These are phyloP conservation scores for Trachelus troglodyta DNA, from an alignment of 2,888 invertebrate species.

Conservation along the genomic window DNA sequence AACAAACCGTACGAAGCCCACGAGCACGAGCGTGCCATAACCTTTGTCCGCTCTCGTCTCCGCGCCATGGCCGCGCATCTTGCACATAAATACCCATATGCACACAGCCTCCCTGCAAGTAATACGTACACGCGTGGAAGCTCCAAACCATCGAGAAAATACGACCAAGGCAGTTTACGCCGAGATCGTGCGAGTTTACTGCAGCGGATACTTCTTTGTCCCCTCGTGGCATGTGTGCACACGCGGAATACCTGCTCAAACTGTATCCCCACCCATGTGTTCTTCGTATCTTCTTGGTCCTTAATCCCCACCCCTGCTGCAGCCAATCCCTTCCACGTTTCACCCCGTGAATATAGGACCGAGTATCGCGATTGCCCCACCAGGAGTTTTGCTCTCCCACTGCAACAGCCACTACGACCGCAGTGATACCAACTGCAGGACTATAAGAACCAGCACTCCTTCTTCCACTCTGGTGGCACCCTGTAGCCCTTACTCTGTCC, in stretches of 20 bases:
- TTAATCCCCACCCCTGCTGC: too few species aligned
- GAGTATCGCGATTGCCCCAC: too few species aligned
- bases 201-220: constrained; percentile 38
- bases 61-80: background rate
- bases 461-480: too few species aligned
- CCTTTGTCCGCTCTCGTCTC: constrained; percentile 1
- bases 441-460: too few species aligned
- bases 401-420: too few species aligned
- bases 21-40: background rate
- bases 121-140: background rate
- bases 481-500: background rate
- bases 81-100: too few species aligned
- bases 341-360: too few species aligned
- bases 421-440: too few species aligned
- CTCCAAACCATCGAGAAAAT: constrained; percentile 13
- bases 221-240: constrained; percentile 21
- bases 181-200: constrained; percentile 46
- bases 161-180: constrained; percentile 35
- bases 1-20: constrained; percentile 18
- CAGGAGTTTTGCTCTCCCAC: too few species aligned
- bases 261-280: background rate
- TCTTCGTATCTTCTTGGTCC: background rate
- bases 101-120: too few species aligned
- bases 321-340: too few species aligned
- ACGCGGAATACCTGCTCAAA: background rate